phyloP scores from a whole-genome alignment of 2,888 invertebrate species.

The Cryptus viduatorius region DNA sequence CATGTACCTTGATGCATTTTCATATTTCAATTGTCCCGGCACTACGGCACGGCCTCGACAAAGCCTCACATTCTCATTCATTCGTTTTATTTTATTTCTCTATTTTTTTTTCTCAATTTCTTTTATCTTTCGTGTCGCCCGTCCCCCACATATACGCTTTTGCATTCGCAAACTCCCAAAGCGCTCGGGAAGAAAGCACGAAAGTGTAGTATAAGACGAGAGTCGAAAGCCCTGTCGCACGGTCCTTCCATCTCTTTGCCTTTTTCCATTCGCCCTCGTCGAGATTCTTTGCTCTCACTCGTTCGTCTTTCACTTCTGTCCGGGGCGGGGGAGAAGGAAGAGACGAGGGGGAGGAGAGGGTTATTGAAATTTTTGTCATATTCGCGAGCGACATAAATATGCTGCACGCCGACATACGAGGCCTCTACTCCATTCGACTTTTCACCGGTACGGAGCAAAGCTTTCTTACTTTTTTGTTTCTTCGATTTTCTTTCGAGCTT shows the following conservation, averaged over 20 bases:
- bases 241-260: constrained; percentile 22
- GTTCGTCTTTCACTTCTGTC: constrained; percentile 28
- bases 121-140: constrained; percentile 38
- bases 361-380: constrained; percentile 76
- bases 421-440: neutral
- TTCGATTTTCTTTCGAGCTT: constrained; percentile 40
- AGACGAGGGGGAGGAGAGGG: constrained; percentile 12
- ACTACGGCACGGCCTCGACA: constrained; percentile 1
- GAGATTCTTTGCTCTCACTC: constrained; percentile 40
- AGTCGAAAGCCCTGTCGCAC: neutral
- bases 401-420: constrained; percentile 53
- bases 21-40: constrained; percentile 46
- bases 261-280: constrained; percentile 40
- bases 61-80: constrained; percentile 39
- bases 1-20: constrained; percentile 24
- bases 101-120: constrained; percentile 46
- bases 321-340: no score
- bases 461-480: constrained; percentile 14
- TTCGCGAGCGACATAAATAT: constrained; percentile 65
- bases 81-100: neutral
- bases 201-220: constrained; percentile 39
- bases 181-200: constrained; percentile 19
- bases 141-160: constrained; percentile 11
- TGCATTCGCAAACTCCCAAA: constrained; percentile 5
- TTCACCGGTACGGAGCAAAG: constrained; percentile 7